Evolutionary conservation across 2,888 invertebrate genomes (phyloP).

Genomic region (Drosophila macrospina): DNA sequence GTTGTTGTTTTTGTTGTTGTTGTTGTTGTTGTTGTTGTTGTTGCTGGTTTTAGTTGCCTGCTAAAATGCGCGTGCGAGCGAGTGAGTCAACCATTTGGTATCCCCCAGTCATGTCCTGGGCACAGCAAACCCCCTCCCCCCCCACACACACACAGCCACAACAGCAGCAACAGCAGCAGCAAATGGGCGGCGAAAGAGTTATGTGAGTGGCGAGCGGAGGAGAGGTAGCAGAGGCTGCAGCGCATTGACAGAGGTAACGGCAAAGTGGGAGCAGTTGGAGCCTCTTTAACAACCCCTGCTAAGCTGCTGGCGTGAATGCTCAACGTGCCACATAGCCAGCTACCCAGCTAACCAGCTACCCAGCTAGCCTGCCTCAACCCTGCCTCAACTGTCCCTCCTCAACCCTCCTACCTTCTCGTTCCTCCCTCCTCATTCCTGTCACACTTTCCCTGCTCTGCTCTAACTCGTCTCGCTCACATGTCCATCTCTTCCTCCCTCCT

Average conservation of each 20-base stretch:
- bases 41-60: slow-evolving; percentile 30
- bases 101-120: not conserved
- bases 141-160: not conserved
- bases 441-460: too few species aligned
- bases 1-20: slow-evolving; percentile 28
- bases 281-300: slow-evolving; percentile 57
- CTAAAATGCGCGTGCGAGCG: slow-evolving; percentile 49
- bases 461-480: too few species aligned
- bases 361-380: too few species aligned
- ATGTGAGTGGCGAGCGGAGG: too few species aligned
- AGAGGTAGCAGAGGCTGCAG: not conserved
- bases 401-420: too few species aligned
- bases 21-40: slow-evolving; percentile 31
- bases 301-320: slow-evolving; percentile 44
- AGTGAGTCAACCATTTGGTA: slow-evolving; percentile 45
- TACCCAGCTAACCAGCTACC: not conserved
- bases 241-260: not conserved
- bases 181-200: not conserved
- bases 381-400: too few species aligned
- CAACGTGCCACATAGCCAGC: too few species aligned
- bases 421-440: too few species aligned
- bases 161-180: not conserved
- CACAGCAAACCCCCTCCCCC: not conserved
- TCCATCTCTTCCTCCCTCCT: not conserved
- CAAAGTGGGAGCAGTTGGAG: slow-evolving; percentile 5